Evolutionary conservation across 2,888 invertebrate species (phyloP), one percentile per base, ranked within the genome.

Genomic region (Tethea ocularis): DNA sequence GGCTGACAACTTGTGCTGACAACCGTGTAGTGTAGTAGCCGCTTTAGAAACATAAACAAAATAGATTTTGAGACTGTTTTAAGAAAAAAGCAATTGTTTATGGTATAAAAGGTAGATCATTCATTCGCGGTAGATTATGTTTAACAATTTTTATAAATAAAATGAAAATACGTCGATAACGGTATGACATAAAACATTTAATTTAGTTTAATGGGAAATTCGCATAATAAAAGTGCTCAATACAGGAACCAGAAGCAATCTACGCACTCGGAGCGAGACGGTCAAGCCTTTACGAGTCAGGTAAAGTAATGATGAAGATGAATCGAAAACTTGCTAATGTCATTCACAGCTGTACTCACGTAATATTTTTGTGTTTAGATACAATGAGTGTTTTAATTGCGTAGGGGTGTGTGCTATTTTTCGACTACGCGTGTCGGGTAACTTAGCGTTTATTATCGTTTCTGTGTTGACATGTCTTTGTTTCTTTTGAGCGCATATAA

Each of bases 321-420:
- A 53, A 86, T 83, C 72, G 82, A 87, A 91, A 91, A 90, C 86
- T 91, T 90, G 91, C 88, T 86, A 91, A 88, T 92, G 93, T 93
- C 93, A 93, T 91, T 91, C 92, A 83, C 91, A 90, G 90, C 88
- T 90, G 90, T 87, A 92, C 81, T 87, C 88, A 84, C 88, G 83
- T 88, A 90, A 89, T 87, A 84, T 81, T 86, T 84, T 83, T 82
- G 78, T 80, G 72, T 74, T 74, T 64, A 33, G 13, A 69, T 72
- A 75, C 72, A 72, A 66, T 67, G 66, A 69, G 69, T 69, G 61
- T 62, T 68, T 75, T 78, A 72, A 75, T 81, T 86, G 80, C 84
- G 80, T 80, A 76, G 79, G 71, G 72, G 71, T 71, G 75, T 74
- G 71, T 74, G 73, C 66, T 70, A 65, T 64, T 67, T 71, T 66